Evolutionary conservation across 2,797 vertebrate species (phyloP).

Genomic region (Rhinoraja longicauda): DNA sequence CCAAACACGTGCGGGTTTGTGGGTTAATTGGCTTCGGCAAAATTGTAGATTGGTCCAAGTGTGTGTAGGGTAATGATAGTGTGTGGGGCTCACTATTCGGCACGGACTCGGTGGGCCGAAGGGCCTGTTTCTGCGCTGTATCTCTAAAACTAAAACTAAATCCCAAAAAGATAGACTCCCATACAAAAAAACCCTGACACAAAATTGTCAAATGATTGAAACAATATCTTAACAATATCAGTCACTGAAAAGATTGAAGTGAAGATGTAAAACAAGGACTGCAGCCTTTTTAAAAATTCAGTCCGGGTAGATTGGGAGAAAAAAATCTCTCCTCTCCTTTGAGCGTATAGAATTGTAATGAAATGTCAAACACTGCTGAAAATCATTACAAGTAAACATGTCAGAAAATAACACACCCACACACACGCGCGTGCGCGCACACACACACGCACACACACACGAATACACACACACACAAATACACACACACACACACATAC

Average conservation of each 20-base stretch:
- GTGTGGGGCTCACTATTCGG: no score
- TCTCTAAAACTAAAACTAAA: background rate
- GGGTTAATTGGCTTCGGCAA: no score
- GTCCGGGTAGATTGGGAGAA: background rate
- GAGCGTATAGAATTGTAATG: background rate
- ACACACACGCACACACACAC: no score
- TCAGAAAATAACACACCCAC: background rate
- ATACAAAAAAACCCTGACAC: background rate
- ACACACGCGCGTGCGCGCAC: no score
- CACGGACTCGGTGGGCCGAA: no score
- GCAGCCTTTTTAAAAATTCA: no score
- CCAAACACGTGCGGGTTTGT: no score
- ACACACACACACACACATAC: no score
- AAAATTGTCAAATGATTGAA: background rate
- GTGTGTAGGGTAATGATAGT: no score
- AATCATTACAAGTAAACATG: background rate
- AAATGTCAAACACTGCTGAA: background rate
- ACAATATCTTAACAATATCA: background rate
- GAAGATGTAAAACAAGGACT: background rate
- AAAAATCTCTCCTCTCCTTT: background rate
- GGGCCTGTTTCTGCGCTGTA: no score
- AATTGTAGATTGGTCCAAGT: no score
- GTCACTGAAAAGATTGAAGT: background rate
- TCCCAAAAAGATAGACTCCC: background rate
- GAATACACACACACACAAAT: no score